A percentile compares a stretch with the other conserved stretches of the same genome.
phyloP scores from a whole-genome alignment of 2,888 invertebrate genomes.

The Abrostola tripartita region DNA sequence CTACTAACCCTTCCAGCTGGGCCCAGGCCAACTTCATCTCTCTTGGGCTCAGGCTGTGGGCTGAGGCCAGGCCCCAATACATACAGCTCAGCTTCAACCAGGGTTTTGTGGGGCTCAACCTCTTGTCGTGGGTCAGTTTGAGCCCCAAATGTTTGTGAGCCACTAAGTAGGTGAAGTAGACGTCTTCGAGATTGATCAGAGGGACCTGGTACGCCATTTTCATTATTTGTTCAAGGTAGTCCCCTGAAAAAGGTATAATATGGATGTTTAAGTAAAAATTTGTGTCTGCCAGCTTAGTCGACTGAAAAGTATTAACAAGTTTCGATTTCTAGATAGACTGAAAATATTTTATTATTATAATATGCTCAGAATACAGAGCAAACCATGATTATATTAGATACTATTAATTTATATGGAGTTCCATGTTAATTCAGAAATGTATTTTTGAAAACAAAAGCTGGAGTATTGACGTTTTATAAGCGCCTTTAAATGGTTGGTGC shows the following conservation, averaged over 20 bases:
- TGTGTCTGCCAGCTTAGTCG: too few relatives aligned
- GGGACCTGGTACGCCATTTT: constrained; percentile 87
- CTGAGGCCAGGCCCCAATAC: constrained; percentile 68
- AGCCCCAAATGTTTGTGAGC: constrained; percentile 86
- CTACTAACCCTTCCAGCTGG: constrained; percentile 45
- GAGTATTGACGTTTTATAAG: too few relatives aligned
- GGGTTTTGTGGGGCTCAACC: constrained; percentile 80
- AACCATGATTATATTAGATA: too few relatives aligned
- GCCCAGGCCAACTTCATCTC: constrained; percentile 69
- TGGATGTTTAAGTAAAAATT: neutral
- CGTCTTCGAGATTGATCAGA: constrained; percentile 91
- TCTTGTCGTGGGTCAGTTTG: constrained; percentile 86
- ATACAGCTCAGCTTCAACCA: constrained; percentile 62
- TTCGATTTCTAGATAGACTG: neutral
- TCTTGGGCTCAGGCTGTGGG: constrained; percentile 66
- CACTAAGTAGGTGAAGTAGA: constrained; percentile 91
- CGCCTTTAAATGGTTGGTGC: too few relatives aligned
- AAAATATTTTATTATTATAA: neutral
- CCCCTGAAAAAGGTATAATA: constrained; percentile 65
- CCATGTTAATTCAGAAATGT: too few relatives aligned
- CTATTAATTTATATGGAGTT: too few relatives aligned
- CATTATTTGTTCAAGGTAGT: constrained; percentile 77
- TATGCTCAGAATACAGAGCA: too few relatives aligned
- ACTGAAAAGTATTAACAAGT: too few relatives aligned
- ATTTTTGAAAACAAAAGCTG: too few relatives aligned